Evolutionary conservation across 2,797 vertebrate genomes (phyloP).

Genomic region (Pseudotriccus pelzelni): DNA sequence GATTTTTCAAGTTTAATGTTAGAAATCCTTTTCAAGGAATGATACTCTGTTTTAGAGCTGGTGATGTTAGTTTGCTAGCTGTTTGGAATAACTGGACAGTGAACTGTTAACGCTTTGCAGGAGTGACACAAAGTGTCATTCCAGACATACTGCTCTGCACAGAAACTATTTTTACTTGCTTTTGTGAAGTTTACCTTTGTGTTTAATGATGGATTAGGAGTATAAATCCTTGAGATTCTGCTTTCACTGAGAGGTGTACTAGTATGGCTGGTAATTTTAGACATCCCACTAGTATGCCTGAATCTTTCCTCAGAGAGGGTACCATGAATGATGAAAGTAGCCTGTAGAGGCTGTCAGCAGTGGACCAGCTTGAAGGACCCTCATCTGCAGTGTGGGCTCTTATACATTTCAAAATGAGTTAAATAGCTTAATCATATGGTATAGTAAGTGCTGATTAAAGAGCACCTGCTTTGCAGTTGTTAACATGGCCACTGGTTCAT

Average conservation of each 20-base stretch:
- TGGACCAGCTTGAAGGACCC: neutral
- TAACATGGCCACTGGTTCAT: neutral
- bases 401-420: neutral
- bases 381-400: neutral
- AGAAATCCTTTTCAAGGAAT: neutral
- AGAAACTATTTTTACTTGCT: neutral
- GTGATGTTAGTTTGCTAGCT: neutral
- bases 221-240: neutral
- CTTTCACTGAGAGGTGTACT: neutral
- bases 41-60: neutral
- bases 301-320: neutral
- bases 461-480: neutral
- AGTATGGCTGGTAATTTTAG: neutral
- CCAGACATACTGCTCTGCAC: fast-evolving
- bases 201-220: neutral
- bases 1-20: neutral
- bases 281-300: neutral
- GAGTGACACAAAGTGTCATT: neutral
- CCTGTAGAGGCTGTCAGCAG: neutral
- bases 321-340: neutral
- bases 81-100: neutral
- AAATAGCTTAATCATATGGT: neutral
- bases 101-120: neutral
- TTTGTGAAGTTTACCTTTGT: neutral
- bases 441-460: neutral